Base-by-base conservation (phyloP, 2,888 invertebrate genomes). In the Copidosoma aretas region DNA sequence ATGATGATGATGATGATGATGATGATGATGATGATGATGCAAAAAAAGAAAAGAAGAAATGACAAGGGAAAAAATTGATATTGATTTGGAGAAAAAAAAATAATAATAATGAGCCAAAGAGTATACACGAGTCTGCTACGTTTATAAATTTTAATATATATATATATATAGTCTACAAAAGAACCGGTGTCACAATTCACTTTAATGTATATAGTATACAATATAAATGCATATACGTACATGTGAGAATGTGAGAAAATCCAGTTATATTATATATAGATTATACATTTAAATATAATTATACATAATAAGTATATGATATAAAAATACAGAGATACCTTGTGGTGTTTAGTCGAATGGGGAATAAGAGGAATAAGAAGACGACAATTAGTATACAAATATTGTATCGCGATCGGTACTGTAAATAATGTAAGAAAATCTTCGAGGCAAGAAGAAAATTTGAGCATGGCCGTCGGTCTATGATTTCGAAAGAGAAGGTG, bases 351-450 rank as follows among this genome's bases (percentile, higher is more conserved):
- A 67, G 61, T 59, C 17, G 51, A 60, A 57, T 22, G 60, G 58
- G 41, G 43, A 58, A 41, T 64, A 71, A 49, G 41, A 61, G 49
- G 67, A 54, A 66, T 57, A 56, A 62, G 51, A 65, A 46, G 68
- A 53, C 66, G 64, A 53, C 60, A 59, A 32, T 32, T 5, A 3
- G 8, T 32, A 32, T 32, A 32, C 32, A 32, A 32, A 32, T 5
- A 32, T 32, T 32, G 32, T 32, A 32, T 32, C 4, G 8, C 32
- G 32, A 32, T 32, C 32, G 43, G 70, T 71, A 63, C 73, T 78
- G 76, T 78, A 78, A 74, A 78, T 78, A 77, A 60, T 78, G 76
- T 77, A 77, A 76, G 75, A 77, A 77, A 73, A 73, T 73, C 64
- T 64, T 63, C 43, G 61, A 64, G n/a, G 51, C 64, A 43, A 63